phyloP scores from a whole-genome alignment of 2,888 invertebrate genomes.

The Ganaspis brasiliensis region DNA sequence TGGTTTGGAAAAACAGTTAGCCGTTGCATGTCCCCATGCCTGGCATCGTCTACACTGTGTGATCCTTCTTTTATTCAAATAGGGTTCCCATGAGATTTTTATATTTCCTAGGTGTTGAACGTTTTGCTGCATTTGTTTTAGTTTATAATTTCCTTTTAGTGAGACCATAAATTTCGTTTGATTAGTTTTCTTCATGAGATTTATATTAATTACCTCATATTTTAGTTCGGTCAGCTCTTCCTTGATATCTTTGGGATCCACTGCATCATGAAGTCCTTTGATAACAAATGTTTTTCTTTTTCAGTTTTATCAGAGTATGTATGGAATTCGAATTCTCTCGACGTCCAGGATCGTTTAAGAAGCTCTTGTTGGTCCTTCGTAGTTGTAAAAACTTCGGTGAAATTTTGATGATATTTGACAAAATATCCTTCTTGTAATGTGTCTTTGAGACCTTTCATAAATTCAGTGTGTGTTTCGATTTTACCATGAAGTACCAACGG shows the following conservation, averaged over 20 bases:
- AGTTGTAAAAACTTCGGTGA: not conserved
- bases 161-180: not conserved
- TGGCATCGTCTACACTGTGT: slow-evolving; percentile 69
- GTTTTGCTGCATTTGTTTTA: not conserved
- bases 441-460: not conserved
- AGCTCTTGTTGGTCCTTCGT: not conserved
- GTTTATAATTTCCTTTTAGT: not conserved
- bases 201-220: not conserved
- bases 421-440: not conserved
- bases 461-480: not conserved
- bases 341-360: not conserved
- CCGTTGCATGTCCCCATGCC: slow-evolving; percentile 68
- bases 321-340: not conserved
- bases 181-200: slow-evolving; percentile 13
- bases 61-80: slow-evolving; percentile 60
- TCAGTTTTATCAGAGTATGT: slow-evolving; percentile 23
- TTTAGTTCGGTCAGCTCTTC: not conserved
- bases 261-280: slow-evolving; percentile 18
- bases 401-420: slow-evolving; percentile 1
- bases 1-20: slow-evolving; percentile 59
- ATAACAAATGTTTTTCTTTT: slow-evolving; percentile 24
- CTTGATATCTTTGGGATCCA: not conserved
- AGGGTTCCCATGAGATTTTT: slow-evolving; percentile 60
- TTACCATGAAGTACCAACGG: slow-evolving; percentile 18
- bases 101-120: slow-evolving; percentile 49